These are phyloP conservation scores for Agrilus mali DNA, from an alignment of 2,888 invertebrate genomes.

Conservation along the genomic window DNA sequence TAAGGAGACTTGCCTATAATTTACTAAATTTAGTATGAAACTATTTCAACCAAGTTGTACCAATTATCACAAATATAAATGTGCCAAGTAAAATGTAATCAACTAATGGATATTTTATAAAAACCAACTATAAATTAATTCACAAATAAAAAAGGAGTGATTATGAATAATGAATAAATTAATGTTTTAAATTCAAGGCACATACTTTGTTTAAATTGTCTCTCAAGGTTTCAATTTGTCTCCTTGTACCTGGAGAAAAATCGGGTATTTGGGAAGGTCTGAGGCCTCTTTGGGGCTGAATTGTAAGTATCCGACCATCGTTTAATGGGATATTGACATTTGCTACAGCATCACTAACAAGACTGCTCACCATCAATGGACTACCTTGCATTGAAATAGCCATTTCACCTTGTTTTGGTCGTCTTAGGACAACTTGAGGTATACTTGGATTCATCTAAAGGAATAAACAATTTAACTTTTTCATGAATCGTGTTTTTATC, in stretches of 20 bases:
- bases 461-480: neutral
- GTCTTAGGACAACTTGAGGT: conserved; percentile 46
- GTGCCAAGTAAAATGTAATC: too few species aligned
- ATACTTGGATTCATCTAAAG: conserved; percentile 46
- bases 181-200: neutral
- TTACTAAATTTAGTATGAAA: too few species aligned
- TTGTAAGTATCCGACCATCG: conserved; percentile 49
- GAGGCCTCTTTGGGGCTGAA: conserved; percentile 42
- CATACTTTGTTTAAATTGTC: conserved; percentile 33
- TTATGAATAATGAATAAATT: too few species aligned
- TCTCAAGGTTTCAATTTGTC: conserved; percentile 39
- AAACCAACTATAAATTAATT: too few species aligned
- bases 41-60: too few species aligned
- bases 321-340: conserved; percentile 54
- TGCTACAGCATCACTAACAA: conserved; percentile 39
- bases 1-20: too few species aligned
- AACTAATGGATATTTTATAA: too few species aligned
- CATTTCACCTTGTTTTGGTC: conserved; percentile 51
- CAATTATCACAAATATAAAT: too few species aligned
- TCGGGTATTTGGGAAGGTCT: conserved; percentile 32
- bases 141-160: too few species aligned
- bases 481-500: too few species aligned
- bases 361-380: conserved; percentile 44
- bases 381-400: conserved; percentile 56
- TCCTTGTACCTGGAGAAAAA: conserved; percentile 31